Evolutionary conservation across 2,797 vertebrate species (phyloP).

Genomic region (Novumbra hubbsi): DNA sequence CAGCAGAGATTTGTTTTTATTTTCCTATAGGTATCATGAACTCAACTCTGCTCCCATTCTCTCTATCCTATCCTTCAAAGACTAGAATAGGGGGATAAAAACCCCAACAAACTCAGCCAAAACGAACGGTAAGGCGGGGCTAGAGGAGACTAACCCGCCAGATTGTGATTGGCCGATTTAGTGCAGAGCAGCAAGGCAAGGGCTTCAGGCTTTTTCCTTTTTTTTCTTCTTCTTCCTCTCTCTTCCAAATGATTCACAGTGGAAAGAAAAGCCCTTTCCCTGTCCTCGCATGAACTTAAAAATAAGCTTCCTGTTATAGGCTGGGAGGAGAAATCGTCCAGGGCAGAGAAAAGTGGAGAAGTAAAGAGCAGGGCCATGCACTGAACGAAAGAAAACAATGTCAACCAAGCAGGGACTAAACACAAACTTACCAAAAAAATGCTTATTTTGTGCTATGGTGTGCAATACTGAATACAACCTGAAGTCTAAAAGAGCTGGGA

Average conservation of each 20-base stretch:
- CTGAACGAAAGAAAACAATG: background rate
- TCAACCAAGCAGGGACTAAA: background rate
- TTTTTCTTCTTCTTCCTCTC: constrained; percentile 19
- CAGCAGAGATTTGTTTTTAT: background rate
- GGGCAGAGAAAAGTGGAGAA: constrained; percentile 49
- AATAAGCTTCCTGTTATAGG: constrained; percentile 82
- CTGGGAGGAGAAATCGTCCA: constrained; percentile 77
- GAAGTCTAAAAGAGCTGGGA: background rate
- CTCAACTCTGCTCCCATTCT: constrained; percentile 52
- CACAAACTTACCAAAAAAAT: background rate
- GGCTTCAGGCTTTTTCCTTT: constrained; percentile 61
- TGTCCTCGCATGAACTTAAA: constrained; percentile 89
- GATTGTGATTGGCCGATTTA: constrained; percentile 79
- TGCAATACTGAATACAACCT: background rate
- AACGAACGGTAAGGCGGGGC: constrained; percentile 80
- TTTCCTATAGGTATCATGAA: constrained; percentile 15
- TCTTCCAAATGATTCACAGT: constrained; percentile 77
- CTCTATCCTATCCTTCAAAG: constrained; percentile 47
- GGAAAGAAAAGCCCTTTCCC: constrained; percentile 81
- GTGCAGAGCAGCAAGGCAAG: constrained; percentile 51
- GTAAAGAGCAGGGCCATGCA: background rate
- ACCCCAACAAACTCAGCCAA: constrained; percentile 74
- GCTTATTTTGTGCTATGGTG: background rate
- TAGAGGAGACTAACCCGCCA: constrained; percentile 64
- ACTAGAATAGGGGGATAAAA: constrained; percentile 47